Conservation (phyloP, 1,140 invertebrate genomes). For the Dendrolimus punctatus region DNA sequence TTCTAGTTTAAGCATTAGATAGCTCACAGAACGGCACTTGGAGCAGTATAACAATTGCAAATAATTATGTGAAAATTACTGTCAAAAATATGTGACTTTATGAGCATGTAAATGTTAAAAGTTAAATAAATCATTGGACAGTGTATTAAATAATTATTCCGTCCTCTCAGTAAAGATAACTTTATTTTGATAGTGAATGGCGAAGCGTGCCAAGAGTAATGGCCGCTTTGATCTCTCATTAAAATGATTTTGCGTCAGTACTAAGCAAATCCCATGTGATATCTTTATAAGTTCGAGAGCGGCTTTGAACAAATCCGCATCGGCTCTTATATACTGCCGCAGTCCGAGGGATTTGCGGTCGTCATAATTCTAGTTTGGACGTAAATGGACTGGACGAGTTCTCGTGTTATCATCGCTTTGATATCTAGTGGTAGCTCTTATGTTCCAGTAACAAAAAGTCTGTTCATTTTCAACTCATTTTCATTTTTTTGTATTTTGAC, state of each 20-base stretch:
- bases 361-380: slow-evolving; percentile 10
- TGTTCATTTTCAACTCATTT: no score
- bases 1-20: no score
- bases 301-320: slow-evolving; percentile 20
- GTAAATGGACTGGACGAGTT: no score
- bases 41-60: no score
- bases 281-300: slow-evolving; percentile 37
- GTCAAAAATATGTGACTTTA: no score
- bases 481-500: no score
- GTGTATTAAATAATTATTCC: slow-evolving; percentile 19
- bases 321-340: slow-evolving; percentile 15
- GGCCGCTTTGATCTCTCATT: slow-evolving; percentile 43
- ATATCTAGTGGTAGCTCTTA: no score
- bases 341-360: slow-evolving; percentile 22
- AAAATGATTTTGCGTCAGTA: slow-evolving; percentile 32
- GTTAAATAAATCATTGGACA: neutral
- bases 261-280: slow-evolving; percentile 43
- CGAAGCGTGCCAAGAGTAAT: slow-evolving; percentile 26
- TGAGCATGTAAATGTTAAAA: no score
- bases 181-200: slow-evolving; percentile 23
- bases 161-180: slow-evolving; percentile 9
- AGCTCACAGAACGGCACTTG: no score
- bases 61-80: no score
- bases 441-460: no score
- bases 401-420: no score